These are phyloP conservation scores for Masticophis lateralis DNA, from an alignment of 2,797 vertebrate species.

Conservation along the genomic window DNA sequence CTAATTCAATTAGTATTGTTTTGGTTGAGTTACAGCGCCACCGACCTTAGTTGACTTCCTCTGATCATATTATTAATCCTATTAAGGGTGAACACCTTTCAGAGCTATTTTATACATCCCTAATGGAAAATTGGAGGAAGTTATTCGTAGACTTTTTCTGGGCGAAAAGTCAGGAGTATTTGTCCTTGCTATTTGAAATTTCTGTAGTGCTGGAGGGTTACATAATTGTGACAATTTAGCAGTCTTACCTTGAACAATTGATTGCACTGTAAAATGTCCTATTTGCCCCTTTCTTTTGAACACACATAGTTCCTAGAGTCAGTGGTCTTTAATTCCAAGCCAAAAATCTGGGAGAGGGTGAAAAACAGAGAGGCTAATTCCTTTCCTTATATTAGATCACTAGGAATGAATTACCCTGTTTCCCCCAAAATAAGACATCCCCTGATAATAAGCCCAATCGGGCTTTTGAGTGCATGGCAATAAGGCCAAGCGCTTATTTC, in stretches of 20 bases:
- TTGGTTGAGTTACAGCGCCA: not conserved
- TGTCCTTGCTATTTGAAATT: slow-evolving; percentile 9
- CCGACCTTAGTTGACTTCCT: slow-evolving; percentile 34
- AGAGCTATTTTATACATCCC: slow-evolving; percentile 21
- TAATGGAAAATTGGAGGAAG: slow-evolving; percentile 28
- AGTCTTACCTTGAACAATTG: not conserved
- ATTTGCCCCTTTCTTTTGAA: not conserved
- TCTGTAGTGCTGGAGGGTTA: not conserved
- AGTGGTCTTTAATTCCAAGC: not conserved
- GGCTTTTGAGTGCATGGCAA: no score
- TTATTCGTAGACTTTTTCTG: slow-evolving; percentile 30
- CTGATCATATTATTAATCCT: slow-evolving; percentile 22
- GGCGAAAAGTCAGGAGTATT: slow-evolving; percentile 14
- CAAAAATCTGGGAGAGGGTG: not conserved
- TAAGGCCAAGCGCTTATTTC: no score
- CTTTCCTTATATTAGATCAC: not conserved
- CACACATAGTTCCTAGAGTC: not conserved
- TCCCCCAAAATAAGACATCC: no score
- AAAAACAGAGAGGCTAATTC: no score
- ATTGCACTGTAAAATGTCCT: not conserved
- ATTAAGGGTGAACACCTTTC: not conserved
- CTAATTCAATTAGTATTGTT: slow-evolving; percentile 36
- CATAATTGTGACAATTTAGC: slow-evolving; percentile 8
- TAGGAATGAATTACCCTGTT: not conserved
- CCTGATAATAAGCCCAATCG: no score